These are phyloP conservation scores for Drosophila kurseongensis DNA, from an alignment of 1,140 invertebrate genomes.

Conservation along the genomic window DNA sequence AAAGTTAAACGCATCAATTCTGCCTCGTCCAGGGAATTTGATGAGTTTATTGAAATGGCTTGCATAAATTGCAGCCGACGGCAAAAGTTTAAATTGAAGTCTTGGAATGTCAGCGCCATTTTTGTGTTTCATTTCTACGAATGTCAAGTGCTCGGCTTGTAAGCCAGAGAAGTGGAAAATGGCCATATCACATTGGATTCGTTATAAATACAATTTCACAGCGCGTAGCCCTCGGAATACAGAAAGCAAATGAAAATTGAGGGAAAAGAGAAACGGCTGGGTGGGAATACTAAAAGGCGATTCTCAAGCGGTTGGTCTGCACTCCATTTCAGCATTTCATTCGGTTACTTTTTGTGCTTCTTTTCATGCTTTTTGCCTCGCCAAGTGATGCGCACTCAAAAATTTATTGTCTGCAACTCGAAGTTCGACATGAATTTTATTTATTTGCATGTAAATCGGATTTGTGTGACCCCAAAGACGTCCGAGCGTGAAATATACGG, in stretches of 20 bases:
- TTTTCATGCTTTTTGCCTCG: slow-evolving; percentile 28
- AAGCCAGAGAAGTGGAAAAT: slow-evolving; percentile 57
- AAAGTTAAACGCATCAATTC: slow-evolving; percentile 65
- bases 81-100: slow-evolving; percentile 50
- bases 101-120: slow-evolving; percentile 10
- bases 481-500: slow-evolving; percentile 77
- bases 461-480: slow-evolving; percentile 82
- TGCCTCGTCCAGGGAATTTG: slow-evolving; percentile 36
- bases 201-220: slow-evolving; percentile 81
- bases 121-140: slow-evolving; percentile 35
- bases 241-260: slow-evolving; percentile 25
- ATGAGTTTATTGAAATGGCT: slow-evolving; percentile 68
- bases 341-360: slow-evolving; percentile 21
- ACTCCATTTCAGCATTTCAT: slow-evolving; percentile 28
- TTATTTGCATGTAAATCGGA: slow-evolving; percentile 83
- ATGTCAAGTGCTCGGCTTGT: slow-evolving; percentile 32
- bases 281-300: slow-evolving; percentile 35
- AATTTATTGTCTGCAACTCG: slow-evolving; percentile 82
- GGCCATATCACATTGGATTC: slow-evolving; percentile 73
- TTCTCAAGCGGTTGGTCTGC: slow-evolving; percentile 41
- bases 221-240: slow-evolving; percentile 44
- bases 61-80: slow-evolving; percentile 44
- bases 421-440: slow-evolving; percentile 83
- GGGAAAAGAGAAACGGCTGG: slow-evolving; percentile 1
- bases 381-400: slow-evolving; percentile 76